Evolutionary conservation across 2,888 invertebrate species (phyloP).

Genomic region (Acanthococcus lagerstroemiae): DNA sequence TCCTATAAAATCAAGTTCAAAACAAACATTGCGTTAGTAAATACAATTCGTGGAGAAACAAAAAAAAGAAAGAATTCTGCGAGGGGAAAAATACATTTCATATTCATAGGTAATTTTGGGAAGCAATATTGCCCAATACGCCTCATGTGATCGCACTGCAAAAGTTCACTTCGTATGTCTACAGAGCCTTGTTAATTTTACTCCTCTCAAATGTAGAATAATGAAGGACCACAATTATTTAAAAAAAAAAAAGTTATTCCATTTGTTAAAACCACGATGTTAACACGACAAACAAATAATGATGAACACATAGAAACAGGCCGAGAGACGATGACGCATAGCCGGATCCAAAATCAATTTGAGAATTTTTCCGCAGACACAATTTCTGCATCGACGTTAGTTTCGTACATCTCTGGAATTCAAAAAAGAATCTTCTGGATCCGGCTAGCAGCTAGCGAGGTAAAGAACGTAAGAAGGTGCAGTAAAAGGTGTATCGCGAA

Average conservation of each 20-base stretch:
- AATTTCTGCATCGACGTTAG: no score
- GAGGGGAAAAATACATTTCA: neutral
- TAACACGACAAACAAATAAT: neutral
- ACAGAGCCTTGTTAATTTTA: neutral
- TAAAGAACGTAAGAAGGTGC: no score
- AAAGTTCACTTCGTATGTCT: neutral
- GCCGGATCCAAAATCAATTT: no score
- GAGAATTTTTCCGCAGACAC: no score
- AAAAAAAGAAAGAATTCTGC: neutral
- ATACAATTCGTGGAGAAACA: neutral
- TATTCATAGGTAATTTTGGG: no score
- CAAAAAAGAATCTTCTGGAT: no score
- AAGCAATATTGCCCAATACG: conserved; percentile 20
- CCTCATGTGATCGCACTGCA: conserved; percentile 12
- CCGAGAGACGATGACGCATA: neutral
- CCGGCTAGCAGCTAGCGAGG: no score
- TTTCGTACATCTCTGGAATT: no score
- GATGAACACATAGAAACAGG: neutral
- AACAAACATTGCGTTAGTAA: neutral
- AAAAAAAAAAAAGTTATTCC: no score
- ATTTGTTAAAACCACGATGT: no score
- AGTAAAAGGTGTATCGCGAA: no score
- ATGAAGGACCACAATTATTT: no score
- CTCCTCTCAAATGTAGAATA: neutral
- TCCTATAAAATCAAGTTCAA: neutral